These are phyloP conservation scores for Gymnoscopelus braueri DNA, from an alignment of 2,797 vertebrate genomes.

Conservation along the genomic window DNA sequence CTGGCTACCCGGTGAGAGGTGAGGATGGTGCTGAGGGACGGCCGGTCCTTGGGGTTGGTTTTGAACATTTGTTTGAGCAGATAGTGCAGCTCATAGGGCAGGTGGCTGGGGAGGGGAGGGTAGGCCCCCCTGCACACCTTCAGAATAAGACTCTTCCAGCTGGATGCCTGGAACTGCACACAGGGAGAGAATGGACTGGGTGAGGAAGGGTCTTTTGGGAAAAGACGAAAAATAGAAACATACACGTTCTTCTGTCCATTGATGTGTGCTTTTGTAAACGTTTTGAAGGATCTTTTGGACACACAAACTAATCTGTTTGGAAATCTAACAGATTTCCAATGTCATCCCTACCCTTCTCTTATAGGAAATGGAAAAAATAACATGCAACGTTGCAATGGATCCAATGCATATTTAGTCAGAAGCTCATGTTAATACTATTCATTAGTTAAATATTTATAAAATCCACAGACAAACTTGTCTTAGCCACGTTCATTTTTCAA, in stretches of 20 bases:
- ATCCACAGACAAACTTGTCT: too few species aligned
- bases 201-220: conserved; percentile 4
- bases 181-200: conserved; percentile 29
- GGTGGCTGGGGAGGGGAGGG: conserved; percentile 84
- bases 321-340: too few species aligned
- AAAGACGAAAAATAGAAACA: too few species aligned
- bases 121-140: conserved; percentile 92
- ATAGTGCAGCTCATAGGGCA: conserved; percentile 89
- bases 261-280: too few species aligned
- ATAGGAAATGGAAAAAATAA: too few species aligned
- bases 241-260: too few species aligned
- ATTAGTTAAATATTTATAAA: too few species aligned
- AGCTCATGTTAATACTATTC: too few species aligned
- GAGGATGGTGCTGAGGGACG: conserved; percentile 90
- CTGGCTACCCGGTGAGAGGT: conserved; percentile 80
- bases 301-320: conserved; percentile 12
- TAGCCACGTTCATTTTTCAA: too few species aligned
- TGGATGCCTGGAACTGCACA: conserved; percentile 91
- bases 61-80: conserved; percentile 94
- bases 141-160: conserved; percentile 94
- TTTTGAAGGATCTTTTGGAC: background rate
- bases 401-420: too few species aligned
- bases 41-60: conserved; percentile 87
- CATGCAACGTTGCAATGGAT: too few species aligned
- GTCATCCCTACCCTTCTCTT: too few species aligned